These are phyloP conservation scores for Tragopan temminckii DNA, from an alignment of 2,797 vertebrate species.

Conservation along the genomic window DNA sequence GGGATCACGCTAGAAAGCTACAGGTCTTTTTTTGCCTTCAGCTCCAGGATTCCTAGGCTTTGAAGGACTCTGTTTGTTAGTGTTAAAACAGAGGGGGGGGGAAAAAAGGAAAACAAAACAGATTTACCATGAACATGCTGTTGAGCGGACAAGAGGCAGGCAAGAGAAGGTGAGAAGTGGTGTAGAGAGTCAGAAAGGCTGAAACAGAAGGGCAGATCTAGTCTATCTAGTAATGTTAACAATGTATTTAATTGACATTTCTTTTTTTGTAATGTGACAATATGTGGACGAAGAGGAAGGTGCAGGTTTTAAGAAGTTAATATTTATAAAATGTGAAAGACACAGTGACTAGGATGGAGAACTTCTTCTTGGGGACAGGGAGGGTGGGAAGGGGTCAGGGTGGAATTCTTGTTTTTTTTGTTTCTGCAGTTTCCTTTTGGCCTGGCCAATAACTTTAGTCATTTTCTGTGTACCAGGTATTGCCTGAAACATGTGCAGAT, in stretches of 20 bases:
- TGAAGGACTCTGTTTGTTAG: conserved; percentile 77
- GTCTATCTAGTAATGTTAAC: conserved; percentile 89
- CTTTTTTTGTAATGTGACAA: conserved; percentile 90
- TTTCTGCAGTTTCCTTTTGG: conserved; percentile 74
- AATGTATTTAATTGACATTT: conserved; percentile 89
- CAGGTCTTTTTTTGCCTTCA: conserved; percentile 70
- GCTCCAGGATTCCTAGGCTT: conserved; percentile 82
- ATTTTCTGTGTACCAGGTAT: conserved; percentile 85
- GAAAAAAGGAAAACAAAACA: background rate
- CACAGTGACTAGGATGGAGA: conserved; percentile 79
- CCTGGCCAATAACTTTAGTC: conserved; percentile 80
- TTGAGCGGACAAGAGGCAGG: conserved; percentile 69
- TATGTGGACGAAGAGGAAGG: conserved; percentile 85
- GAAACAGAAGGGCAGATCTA: conserved; percentile 81
- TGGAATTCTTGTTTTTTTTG: conserved; percentile 49
- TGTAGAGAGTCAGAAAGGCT: conserved; percentile 73
- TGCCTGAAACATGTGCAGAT: conserved; percentile 82
- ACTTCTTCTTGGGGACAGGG: conserved; percentile 79
- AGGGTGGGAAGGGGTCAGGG: conserved; percentile 69
- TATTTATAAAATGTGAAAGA: conserved; percentile 92
- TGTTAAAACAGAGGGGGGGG: conserved; percentile 22
- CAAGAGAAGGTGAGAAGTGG: conserved; percentile 76
- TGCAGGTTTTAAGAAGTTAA: conserved; percentile 85
- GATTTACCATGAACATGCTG: conserved; percentile 47
- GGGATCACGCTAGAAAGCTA: conserved; percentile 79